Evolutionary conservation across 1,140 invertebrate genomes (phyloP).

Genomic region (Calliopsis andreniformis): DNA sequence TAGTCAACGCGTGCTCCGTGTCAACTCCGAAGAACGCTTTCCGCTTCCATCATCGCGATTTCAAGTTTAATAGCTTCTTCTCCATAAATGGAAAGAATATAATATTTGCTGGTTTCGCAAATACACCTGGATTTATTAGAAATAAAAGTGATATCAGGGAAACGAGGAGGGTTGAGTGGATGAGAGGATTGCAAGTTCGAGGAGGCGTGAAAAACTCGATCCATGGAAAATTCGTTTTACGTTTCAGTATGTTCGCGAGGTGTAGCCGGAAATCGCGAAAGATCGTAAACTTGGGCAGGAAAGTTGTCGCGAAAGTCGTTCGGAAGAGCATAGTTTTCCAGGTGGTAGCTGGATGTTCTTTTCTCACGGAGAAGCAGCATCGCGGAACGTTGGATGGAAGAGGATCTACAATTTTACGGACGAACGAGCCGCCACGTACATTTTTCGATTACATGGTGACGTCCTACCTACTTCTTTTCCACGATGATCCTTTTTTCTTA

Average conservation of each 20-base stretch:
- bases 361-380: background rate
- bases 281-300: constrained; percentile 36
- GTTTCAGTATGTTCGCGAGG: constrained; percentile 8
- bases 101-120: background rate
- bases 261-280: constrained; percentile 27
- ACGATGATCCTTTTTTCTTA: background rate
- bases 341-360: background rate
- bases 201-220: background rate
- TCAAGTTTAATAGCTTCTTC: too few species aligned
- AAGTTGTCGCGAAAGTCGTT: constrained; percentile 57
- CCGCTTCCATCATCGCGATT: background rate
- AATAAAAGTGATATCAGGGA: constrained; percentile 25
- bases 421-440: constrained; percentile 26
- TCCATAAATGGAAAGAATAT: background rate
- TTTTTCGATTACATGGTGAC: constrained; percentile 50
- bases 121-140: constrained; percentile 51
- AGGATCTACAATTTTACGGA: constrained; percentile 52
- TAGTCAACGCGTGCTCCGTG: background rate
- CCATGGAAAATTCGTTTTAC: background rate
- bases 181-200: background rate
- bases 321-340: constrained; percentile 18
- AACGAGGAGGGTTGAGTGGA: background rate
- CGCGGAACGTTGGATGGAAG: constrained; percentile 12
- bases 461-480: too few species aligned
- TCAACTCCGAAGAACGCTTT: background rate